phyloP scores from a whole-genome alignment of 2,888 invertebrate species.

The Nezara viridula region DNA sequence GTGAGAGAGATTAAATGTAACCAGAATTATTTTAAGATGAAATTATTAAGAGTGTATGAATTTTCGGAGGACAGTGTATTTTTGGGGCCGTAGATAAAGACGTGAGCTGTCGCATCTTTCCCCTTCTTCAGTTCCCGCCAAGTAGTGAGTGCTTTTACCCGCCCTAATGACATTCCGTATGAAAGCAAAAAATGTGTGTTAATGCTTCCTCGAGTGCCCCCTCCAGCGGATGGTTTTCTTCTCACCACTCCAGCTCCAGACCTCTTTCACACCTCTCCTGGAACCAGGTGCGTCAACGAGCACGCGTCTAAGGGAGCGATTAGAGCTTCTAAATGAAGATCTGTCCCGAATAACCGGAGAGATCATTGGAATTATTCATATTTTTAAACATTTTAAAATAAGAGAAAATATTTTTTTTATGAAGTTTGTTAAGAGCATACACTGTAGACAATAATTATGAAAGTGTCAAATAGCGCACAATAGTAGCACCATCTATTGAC shows the following conservation, averaged over 20 bases:
- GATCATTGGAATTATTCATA: no score
- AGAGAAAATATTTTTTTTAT: no score
- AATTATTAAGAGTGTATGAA: background rate
- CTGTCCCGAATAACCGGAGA: background rate
- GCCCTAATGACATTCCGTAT: constrained; percentile 25
- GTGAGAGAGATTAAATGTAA: no score
- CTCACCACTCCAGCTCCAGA: background rate
- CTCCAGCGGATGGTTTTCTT: background rate
- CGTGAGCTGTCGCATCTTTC: background rate
- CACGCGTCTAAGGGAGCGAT: background rate
- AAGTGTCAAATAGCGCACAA: no score
- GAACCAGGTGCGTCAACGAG: background rate
- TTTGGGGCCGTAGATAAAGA: no score
- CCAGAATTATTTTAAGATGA: no score
- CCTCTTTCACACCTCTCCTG: background rate
- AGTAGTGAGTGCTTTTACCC: constrained; percentile 15
- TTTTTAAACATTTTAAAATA: no score
- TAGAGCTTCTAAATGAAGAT: background rate
- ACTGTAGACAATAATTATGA: no score
- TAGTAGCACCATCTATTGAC: no score
- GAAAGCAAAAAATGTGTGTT: constrained; percentile 29
- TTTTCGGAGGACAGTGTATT: no score
- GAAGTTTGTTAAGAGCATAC: no score
- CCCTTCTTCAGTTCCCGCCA: background rate
- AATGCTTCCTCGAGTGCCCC: background rate